Base-by-base conservation (phyloP, 2,113 vertebrate genomes). In the Tyto alba region DNA sequence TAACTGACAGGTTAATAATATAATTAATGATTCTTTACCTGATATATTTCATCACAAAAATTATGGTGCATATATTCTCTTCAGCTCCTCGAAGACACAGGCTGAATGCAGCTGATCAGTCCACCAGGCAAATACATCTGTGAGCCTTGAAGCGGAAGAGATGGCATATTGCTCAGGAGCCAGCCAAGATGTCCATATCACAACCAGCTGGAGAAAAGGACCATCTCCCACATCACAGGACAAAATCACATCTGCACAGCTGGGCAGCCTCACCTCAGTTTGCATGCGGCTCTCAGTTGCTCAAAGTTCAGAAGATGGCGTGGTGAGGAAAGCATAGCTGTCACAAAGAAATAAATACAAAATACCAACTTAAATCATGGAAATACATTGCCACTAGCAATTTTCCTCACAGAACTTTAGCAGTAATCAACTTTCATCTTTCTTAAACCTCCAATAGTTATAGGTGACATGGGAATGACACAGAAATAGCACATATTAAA, bases 331-430 rank as follows among this genome's bases (percentile, higher is more conserved):
- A 91, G 29, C 9, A 19, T 0, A 23, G 18, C 2, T 45, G 30
- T 36, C 50, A 34, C 7, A 16, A 48, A 77, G 18, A 62, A 15
- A 67, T 38, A 16, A 62, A 29, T 29, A 38, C 60, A 88, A 88
- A 89, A 63, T 25, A 18, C 7, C 38, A 21, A 34, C 26, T 41
- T 75, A 36, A 91, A 41, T 38, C 1, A 29, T 5, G 25, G 38
- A 71, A 92, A 81, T n/a, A 25, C 27, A 82, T n/a, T n/a, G 15
- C 32, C 57, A 59, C 5, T 2, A 15, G 7, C 0, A 0, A 4
- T 83, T 83, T 80, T 55, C 27, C 41, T 76, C 40, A 48, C 21
- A 77, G 36, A 60, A 32, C 59, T 76, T 73, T 11, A 19, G 19
- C 25, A 88, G 45, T 47, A 83, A 53, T 43, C 10, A 67, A 25